Conservation (phyloP, 2,888 invertebrate genomes). For the Griposia aprilina region DNA sequence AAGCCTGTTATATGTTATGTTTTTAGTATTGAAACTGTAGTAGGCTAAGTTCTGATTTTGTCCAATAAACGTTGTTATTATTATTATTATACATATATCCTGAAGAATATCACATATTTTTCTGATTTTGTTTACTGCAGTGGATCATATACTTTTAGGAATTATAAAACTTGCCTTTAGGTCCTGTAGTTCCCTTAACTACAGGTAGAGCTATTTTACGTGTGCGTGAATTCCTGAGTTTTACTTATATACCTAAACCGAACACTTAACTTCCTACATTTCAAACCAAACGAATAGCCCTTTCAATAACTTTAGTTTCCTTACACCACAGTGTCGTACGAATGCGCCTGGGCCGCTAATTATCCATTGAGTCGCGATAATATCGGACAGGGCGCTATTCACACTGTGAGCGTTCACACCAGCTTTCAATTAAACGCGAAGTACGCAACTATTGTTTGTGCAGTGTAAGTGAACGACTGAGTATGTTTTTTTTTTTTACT, state of each 20-base stretch:
- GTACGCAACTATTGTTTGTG: conserved; percentile 49
- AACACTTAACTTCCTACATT: conserved; percentile 54
- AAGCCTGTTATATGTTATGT: too few relatives aligned
- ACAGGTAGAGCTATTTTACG: neutral
- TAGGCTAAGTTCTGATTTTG: too few relatives aligned
- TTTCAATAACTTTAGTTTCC: conserved; percentile 60
- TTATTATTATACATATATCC: too few relatives aligned
- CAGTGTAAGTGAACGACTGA: conserved; percentile 51
- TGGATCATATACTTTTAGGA: too few relatives aligned
- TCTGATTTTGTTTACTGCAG: too few relatives aligned
- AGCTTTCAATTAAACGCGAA: conserved; percentile 67
- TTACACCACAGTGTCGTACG: conserved; percentile 55
- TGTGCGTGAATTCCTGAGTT: neutral
- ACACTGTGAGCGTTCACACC: conserved; percentile 69
- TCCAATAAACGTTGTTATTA: too few relatives aligned
- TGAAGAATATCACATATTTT: too few relatives aligned
- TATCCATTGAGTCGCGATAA: conserved; percentile 69
- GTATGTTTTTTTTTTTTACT: neutral
- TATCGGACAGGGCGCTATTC: conserved; percentile 71
- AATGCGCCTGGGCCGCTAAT: conserved; percentile 64
- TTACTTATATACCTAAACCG: conserved; percentile 4
- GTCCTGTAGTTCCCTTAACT: neutral
- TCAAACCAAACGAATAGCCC: conserved; percentile 47
- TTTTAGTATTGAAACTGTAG: too few relatives aligned
- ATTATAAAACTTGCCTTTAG: too few relatives aligned